Evolutionary conservation across 2,797 vertebrate genomes (phyloP), one percentile per base, ranked within the genome.

Genomic region (Enteromius radiatus): DNA sequence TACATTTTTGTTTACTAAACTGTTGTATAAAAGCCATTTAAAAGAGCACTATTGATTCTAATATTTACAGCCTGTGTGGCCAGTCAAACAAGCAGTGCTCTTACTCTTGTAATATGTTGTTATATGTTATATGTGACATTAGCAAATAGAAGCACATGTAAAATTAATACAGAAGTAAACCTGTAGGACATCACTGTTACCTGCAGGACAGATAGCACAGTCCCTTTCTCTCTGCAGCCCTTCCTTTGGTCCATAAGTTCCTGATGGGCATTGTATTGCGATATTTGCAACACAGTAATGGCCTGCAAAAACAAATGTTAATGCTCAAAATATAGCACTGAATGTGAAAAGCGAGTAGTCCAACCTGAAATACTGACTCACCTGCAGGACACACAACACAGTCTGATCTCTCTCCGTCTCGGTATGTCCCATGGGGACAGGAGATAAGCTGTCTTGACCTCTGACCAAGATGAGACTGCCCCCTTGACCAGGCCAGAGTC

Each of bases 201-300:
- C 96, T 94, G 96, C 92, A 79, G 94, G 94, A 87, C 90, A 95
- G 0, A 90, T 92, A 68, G 91, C 91, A 79, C 94, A 95, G 86
- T 95, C 93, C 70, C 84, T 94, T 83, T 91, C 84, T 71, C 89
- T 88, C 73, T 87, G 90, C 41, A 91, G 59, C 74, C 92, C 94
- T 79, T 94, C 93, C 85, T 90, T 92, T 36, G 89, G 69, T 21
- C 94, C 92, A 81, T 94, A 97, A 56, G 88, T 96, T 83, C 96
- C 94, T 36, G 92, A 91, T 70, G 93, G 95, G 88, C 96, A 96
- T 0, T 91, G 93, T 19, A 88, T 38, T 14, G 89, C 84, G 8
- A 90, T 83, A 52, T 92, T 93, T 76, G 90, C 91, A 19, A 91
- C 87, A 83, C 94, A 96, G 88, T 95, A 96, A 89, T 95, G 90